Conservation (phyloP, 2,888 invertebrate genomes). For the Epistrophe eligans region DNA sequence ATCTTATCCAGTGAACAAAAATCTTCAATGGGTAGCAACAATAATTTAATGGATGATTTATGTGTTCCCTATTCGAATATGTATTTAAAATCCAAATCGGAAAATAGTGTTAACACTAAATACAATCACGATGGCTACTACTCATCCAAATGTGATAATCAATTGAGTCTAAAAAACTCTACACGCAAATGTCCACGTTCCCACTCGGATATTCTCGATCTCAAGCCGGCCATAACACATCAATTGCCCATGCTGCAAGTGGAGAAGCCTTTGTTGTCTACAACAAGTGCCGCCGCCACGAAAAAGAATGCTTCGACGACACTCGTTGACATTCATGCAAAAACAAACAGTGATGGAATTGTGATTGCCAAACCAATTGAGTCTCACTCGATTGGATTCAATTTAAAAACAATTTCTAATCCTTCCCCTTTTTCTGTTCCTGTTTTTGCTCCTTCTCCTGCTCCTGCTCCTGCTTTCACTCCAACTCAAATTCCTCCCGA, state of each 20-base stretch:
- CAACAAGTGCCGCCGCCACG: constrained; percentile 16
- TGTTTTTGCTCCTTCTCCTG: not conserved
- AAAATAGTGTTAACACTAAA: constrained; percentile 36
- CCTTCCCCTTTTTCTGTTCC: constrained; percentile 3
- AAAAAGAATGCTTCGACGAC: constrained; percentile 12
- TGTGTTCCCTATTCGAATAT: constrained; percentile 64
- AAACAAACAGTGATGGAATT: constrained; percentile 73
- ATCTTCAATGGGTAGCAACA: constrained; percentile 43
- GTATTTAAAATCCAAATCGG: constrained; percentile 32
- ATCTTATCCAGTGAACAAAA: constrained; percentile 44
- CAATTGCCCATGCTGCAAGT: constrained; percentile 51
- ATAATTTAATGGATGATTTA: constrained; percentile 55
- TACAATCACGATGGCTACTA: constrained; percentile 79
- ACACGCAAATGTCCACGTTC: constrained; percentile 80
- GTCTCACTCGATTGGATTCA: constrained; percentile 80
- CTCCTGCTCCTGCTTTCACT: not conserved
- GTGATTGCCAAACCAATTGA: constrained; percentile 80
- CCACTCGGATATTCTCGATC: constrained; percentile 77
- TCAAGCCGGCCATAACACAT: constrained; percentile 73
- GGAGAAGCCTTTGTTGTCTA: constrained; percentile 33
- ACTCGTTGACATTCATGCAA: constrained; percentile 37
- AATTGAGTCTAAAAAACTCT: constrained; percentile 81
- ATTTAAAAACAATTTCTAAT: constrained; percentile 69
- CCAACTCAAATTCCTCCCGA: constrained; percentile 41
- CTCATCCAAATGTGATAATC: constrained; percentile 81